A percentile compares a stretch with the other conserved stretches of the same genome.
Evolutionary conservation across 2,113 vertebrate species (phyloP).

Genomic region (Tautogolabrus adspersus): DNA sequence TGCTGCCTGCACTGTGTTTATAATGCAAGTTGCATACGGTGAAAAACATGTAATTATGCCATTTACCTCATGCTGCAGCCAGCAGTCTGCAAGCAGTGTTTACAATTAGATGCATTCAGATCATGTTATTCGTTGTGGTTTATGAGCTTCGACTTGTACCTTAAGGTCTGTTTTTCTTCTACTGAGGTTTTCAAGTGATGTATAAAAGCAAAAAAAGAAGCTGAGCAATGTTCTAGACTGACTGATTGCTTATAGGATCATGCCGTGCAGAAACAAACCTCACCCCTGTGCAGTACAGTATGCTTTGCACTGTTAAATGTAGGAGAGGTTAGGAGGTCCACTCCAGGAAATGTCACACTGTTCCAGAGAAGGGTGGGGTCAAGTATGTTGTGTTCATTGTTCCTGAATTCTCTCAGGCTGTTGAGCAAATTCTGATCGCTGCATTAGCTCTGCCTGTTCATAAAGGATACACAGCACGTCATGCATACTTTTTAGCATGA

Average conservation of each 20-base stretch:
- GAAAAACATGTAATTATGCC: constrained; percentile 53
- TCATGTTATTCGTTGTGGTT: constrained; percentile 26
- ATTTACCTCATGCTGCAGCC: constrained; percentile 36
- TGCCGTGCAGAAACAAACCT: background rate
- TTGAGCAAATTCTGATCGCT: constrained; percentile 31
- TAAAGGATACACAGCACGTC: constrained; percentile 14
- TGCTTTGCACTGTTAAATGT: constrained; percentile 36
- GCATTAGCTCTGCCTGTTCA: constrained; percentile 45
- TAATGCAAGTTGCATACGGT: constrained; percentile 48
- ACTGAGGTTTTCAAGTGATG: constrained; percentile 6
- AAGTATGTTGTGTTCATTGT: constrained; percentile 68
- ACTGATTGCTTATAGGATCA: background rate
- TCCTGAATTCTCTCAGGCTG: constrained; percentile 57
- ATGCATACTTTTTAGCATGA: constrained; percentile 6
- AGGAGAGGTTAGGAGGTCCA: constrained; percentile 60
- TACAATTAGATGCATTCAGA: constrained; percentile 42
- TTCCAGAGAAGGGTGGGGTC: constrained; percentile 75
- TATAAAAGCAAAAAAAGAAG: background rate
- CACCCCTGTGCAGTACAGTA: background rate
- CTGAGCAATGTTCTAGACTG: background rate
- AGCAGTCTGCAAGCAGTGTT: constrained; percentile 38
- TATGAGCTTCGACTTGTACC: constrained; percentile 5
- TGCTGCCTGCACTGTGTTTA: constrained; percentile 43
- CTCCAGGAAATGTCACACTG: constrained; percentile 50
- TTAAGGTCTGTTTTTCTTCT: constrained; percentile 8